Evolutionary conservation across 2,797 vertebrate genomes (phyloP), one percentile per base, ranked within the genome.

Genomic region (Argyrosomus regius): DNA sequence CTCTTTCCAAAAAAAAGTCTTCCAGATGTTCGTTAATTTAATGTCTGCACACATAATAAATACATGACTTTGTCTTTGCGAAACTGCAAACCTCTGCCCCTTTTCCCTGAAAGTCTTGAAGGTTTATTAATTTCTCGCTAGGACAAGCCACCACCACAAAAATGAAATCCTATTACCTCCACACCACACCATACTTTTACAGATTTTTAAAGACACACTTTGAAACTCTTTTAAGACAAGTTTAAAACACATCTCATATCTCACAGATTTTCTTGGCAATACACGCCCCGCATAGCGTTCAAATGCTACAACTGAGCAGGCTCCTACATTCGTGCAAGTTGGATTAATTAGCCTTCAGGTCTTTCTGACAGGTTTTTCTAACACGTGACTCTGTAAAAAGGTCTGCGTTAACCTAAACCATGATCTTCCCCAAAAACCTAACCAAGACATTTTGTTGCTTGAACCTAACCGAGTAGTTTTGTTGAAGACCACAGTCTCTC

Each of bases 31-130:
- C 26, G 50, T 79, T 58, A 35, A 28, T 72, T 52, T 24, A n/a
- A 12, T 41, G 12, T 48, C 20, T 70, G 35, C 41, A 49, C 62
- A 65, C 17, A 3, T 61, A 73, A 80, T 67, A 76, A 84, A 65
- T 14, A 43, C 20, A 39, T 62, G 68, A 79, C 61, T 66, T 70
- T 78, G 53, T 50, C 48, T 77, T 49, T 54, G 54, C 10, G 72
- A 66, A 62, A 62, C 16, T 22, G 31, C 10, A 1, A 7, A 56
- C 26, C 26, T 52, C 52, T 62, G 58, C 58, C 43, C 49, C 20
- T 66, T 75, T 53, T 7, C 49, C 16, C 45, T 46, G 45, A 72
- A 74, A 49, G 71, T 35, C 35, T 57, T 26, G 22, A 53, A 80
- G 35, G 16, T 45, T 16, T 72, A 1, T 65, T 74, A 8, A 53